Base-by-base conservation (phyloP, 2,113 vertebrate genomes). In the Trinectes maculatus region DNA sequence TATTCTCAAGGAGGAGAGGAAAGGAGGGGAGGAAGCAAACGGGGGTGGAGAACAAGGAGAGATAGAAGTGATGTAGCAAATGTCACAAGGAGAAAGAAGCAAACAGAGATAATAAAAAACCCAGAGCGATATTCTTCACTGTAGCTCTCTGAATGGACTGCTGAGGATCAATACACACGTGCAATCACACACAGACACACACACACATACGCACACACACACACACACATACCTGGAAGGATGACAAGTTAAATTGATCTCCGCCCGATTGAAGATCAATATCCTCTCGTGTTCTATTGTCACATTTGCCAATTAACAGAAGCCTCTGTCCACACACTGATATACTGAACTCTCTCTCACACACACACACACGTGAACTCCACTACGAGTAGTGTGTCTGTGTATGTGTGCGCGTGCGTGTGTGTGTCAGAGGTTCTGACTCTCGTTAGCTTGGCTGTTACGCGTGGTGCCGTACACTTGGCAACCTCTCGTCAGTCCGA, bases 261-360 rank as follows among this genome's bases (percentile, higher is more conserved):
- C 60, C 61, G 72, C 84, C 81, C 75, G 75, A 91, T 91, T 82
- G 75, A 80, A 77, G 81, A 92, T 93, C 91, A 88, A 91, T 92
- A 91, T 54, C 47, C 64, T 62, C 79, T 86, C 69, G 60, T 88
- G 87, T 88, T 85, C 67, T 80, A 89, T 88, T 77, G 88, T 91
- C 91, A 90, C 89, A 88, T 89, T 88, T 85, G 75, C 83, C 86
- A 87, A 91, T 91, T 91, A 91, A 89, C 87, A 87, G 82, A 80
- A 79, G 74, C 71, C 62, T 89, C 77, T 80, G 79, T 87, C 83
- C 82, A 83, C 75, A 80, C 51, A 64, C 79, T 91, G 79, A 87
- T 82, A 83, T 63, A 87, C 81, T 88, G 72, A 85, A 86, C 79
- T 82, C 73, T 54, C 29, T 36, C 57, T 29, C 59, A 2, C 67